Evolutionary conservation across 1,140 invertebrate species (phyloP), one percentile per base, ranked within the genome.

Genomic region (Gryllus bimaculatus): DNA sequence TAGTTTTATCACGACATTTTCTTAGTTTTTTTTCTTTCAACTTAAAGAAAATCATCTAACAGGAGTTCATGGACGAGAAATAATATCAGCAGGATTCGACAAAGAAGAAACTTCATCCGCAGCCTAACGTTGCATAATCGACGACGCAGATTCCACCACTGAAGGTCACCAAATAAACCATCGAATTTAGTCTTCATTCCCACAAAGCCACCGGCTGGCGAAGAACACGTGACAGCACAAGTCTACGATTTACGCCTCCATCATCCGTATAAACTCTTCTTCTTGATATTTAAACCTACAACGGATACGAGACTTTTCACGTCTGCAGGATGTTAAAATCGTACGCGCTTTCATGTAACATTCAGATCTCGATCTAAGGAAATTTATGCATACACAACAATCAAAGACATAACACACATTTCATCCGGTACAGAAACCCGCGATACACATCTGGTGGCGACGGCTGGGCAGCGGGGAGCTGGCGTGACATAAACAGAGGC

Each of bases 341-440:
- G 54, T 66, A 66, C 54, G 54, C 54, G 54, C 54, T 66, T 66
- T 66, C 54, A 66, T 66, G 54, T 66, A 66, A 66, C 54, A 66
- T 18, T 66, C 54, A 66, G 54, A 66, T 66, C 54, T 66, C 54
- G 54, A 66, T 66, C 54, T 66, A 66, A 66, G 54, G 54, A 66
- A 66, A 66, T 66, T 66, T 66, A 66, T 66, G 54, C 54, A 66
- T 66, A 66, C 54, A 66, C 54, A 66, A 66, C 54, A 18, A 66
- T 66, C 54, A 66, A 66, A 66, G 54, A 66, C 54, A 66, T 66
- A 66, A 66, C 54, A 66, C 54, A 66, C 54, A 66, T 66, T 66
- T 66, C 54, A 66, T 66, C 54, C 54, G 54, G 54, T 13, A 66
- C 54, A 66, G 54, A 66, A 18, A 66, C 10, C 10, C 54, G 54